These are phyloP conservation scores for Colius striatus DNA, from an alignment of 2,113 vertebrate species.

Conservation along the genomic window DNA sequence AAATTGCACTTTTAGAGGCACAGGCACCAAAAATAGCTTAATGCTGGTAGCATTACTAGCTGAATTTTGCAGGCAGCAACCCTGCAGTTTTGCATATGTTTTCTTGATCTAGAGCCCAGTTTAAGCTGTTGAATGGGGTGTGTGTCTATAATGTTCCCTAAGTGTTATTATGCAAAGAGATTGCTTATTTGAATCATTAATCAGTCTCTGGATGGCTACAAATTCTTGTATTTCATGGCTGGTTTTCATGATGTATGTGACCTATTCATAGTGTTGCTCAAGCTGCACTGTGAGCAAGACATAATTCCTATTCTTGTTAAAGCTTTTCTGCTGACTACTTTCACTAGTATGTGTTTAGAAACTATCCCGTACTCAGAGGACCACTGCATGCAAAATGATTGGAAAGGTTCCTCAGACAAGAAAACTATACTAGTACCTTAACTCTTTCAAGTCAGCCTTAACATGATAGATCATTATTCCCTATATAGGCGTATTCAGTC, in stretches of 20 bases:
- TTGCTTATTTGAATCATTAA: conserved; percentile 71
- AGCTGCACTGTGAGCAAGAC: conserved; percentile 13
- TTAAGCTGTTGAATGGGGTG: conserved; percentile 56
- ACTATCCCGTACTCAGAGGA: not conserved
- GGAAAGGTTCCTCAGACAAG: not conserved
- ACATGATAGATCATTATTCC: not conserved
- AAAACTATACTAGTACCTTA: not conserved
- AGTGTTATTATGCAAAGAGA: conserved; percentile 63
- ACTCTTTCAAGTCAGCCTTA: not conserved
- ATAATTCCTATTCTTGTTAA: conserved; percentile 41
- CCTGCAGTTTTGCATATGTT: conserved; percentile 59
- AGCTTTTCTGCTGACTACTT: conserved; percentile 27
- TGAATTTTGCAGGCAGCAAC: conserved; percentile 33
- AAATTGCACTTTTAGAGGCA: conserved; percentile 5
- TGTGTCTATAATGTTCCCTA: conserved; percentile 64
- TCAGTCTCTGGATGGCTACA: conserved; percentile 52
- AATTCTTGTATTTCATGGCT: conserved; percentile 63
- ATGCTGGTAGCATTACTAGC: not conserved
- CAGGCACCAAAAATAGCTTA: not conserved
- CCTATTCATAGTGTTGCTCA: conserved; percentile 32
- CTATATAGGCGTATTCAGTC: not conserved
- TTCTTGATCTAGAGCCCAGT: conserved; percentile 69
- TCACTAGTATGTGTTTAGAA: not conserved
- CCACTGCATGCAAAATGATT: not conserved
- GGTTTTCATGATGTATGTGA: conserved; percentile 52